Evolutionary conservation across 2,888 invertebrate genomes (phyloP), one percentile per base, ranked within the genome.

Genomic region (Cyaniris semiargus): DNA sequence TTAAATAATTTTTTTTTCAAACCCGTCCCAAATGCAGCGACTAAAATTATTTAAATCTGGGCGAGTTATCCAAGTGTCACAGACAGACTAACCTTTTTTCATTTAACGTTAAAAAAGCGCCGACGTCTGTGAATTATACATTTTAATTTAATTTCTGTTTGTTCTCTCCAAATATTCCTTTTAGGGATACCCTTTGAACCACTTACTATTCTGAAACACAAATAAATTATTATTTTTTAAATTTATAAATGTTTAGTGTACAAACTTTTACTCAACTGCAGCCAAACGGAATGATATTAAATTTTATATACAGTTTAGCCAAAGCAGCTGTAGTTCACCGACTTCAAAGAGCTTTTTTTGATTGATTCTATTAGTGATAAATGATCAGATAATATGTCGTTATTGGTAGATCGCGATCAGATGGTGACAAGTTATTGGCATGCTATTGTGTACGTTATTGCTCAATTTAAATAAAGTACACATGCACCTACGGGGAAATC

Each of bases 31-130:
- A 60, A 60, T 60, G 60, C 60, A 21, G 60, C 23, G 21, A 60
- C 60, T 60, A 60, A 60, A 60, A 60, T 60, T 10, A 60, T 60
- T 60, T 60, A 60, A 60, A 23, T 60, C 60, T 21, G 58, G 58
- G 58, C 23, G 58, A 23, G 60, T 21, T 58, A 58, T 58, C 58
- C n/a, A 58, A 58, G 21, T 23, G 60, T 60, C 60, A 72, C 48
- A 48, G 48, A 21, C 72, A 72, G 72, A 44, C 48, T 21, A 44
- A 10, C 34, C 15, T 72, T 72, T 72, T 48, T 72, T 48, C 27
- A 72, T 72, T 23, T 21, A 72, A 38, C 34, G 34, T 21, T 27
- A 18, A 71, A 71, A 71, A 38, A 72, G 72, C 48, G 21, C 27
- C 44, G 72, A 48, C 60, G 21, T 60, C 23, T 23, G 60, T 23